Base-by-base conservation (phyloP, 2,888 invertebrate genomes). In the Andrena chrysosceles region DNA sequence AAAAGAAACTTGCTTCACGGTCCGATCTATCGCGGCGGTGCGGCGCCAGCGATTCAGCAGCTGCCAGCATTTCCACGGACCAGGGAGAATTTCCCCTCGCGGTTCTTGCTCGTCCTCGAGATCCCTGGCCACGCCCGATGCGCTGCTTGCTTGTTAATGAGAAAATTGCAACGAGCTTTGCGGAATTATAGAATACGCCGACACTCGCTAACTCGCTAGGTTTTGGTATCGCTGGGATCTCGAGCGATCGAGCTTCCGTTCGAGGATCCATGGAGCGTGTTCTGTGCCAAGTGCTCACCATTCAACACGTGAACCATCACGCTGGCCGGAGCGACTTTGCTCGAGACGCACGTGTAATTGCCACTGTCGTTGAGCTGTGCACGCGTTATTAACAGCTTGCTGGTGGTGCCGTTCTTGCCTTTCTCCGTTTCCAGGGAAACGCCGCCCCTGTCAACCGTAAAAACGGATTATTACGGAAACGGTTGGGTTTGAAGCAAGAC, bases 261-360 rank as follows among this genome's bases (percentile, higher is more conserved):
- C 33, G 33, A 33, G 33, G 49, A 33, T 8, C 33, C 0, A 33
- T 33, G 2, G 33, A 33, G 7, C 7, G 33, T 7, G 33, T 31
- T 31, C n/a, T n/a, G n/a, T n/a, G n/a, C n/a, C 42, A 16, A 42
- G 4, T 1, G 42, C 92, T 92, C 86, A 92, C 93, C 93, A 85
- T 93, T 92, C 73, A 93, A 85, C 85, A 93, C 93, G 89, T 93
- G 92, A 77, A 92, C 91, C 86, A 91, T 89, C 79, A 92, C 92
- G 82, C 90, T 92, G 31, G 92, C 92, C 5, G 91, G 92, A 13
- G 90, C 96, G 91, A 97, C 97, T 93, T 97, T 97, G 91, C 96
- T 96, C 79, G 98, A 98, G 86, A 97, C 96, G 93, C 98, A 98
- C 69, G 98, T 98, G 93, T 98, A 98, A 95, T 98, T 98, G 86